phyloP scores from a whole-genome alignment of 37 sponge, comb jelly and placozoan species.

The Trichoplax adhaerens region DNA sequence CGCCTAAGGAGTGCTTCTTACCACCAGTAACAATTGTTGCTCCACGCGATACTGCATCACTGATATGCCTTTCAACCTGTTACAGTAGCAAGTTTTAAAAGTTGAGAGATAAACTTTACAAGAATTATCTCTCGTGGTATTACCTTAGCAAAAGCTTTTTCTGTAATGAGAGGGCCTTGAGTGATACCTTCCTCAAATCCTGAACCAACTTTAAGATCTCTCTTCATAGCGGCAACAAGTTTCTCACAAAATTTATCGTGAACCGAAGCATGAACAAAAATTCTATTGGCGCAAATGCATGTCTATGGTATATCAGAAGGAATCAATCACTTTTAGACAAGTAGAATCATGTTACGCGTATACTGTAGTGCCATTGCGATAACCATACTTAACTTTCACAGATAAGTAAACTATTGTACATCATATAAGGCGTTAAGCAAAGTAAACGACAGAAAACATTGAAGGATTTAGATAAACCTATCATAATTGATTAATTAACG shows the following conservation, averaged over 20 bases:
- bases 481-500: no score
- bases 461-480: no score
- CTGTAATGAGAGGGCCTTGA: slow-evolving; percentile 78
- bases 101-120: neutral
- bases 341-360: neutral
- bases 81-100: neutral
- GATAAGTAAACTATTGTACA: no score
- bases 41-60: slow-evolving; percentile 47
- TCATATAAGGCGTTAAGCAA: no score
- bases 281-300: slow-evolving; percentile 37
- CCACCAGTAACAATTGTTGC: slow-evolving; percentile 47
- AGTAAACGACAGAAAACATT: no score
- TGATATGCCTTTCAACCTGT: slow-evolving; percentile 46
- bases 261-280: slow-evolving; percentile 64
- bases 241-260: slow-evolving; percentile 52
- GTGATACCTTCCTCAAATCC: slow-evolving; percentile 48
- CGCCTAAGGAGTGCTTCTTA: slow-evolving; percentile 17
- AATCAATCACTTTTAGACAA: neutral
- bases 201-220: slow-evolving; percentile 41
- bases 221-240: slow-evolving; percentile 21
- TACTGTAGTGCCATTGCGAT: slow-evolving; percentile 3
- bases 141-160: slow-evolving; percentile 60
- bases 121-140: neutral
- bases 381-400: slow-evolving; percentile 6
- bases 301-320: slow-evolving; percentile 7